These are phyloP conservation scores for Cerceris rybyensis DNA, from an alignment of 2,888 invertebrate species.

Conservation along the genomic window DNA sequence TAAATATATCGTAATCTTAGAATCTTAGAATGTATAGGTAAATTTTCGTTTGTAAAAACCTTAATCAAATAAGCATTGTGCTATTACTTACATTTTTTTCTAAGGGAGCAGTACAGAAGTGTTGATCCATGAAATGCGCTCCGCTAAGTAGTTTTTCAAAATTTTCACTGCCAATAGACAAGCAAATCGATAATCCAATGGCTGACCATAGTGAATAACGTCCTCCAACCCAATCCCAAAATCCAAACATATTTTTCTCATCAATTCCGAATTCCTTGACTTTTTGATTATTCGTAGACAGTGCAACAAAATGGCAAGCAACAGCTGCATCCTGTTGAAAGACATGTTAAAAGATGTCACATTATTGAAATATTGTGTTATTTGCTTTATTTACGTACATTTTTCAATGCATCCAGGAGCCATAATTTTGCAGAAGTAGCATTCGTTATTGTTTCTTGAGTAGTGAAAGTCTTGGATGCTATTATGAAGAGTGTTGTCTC, in stretches of 20 bases:
- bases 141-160: conserved; percentile 96
- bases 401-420: conserved; percentile 93
- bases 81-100: conserved; percentile 91
- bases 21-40: no score
- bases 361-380: background rate
- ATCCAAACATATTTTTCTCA: conserved; percentile 98
- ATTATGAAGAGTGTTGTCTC: conserved; percentile 99
- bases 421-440: conserved; percentile 98
- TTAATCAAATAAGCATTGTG: conserved; percentile 6
- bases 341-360: conserved; percentile 8
- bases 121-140: conserved; percentile 96
- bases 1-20: no score
- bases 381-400: conserved; percentile 85
- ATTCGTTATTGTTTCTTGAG: conserved; percentile 99
- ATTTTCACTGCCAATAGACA: conserved; percentile 96
- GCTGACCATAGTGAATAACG: conserved; percentile 99
- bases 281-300: conserved; percentile 97
- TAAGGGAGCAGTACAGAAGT: conserved; percentile 93
- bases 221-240: conserved; percentile 99
- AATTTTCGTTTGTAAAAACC: no score
- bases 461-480: conserved; percentile 99
- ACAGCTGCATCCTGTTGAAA: conserved; percentile 87
- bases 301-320: conserved; percentile 98
- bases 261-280: conserved; percentile 99
- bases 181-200: conserved; percentile 97